A percentile compares a stretch with the other conserved stretches of the same genome.
Evolutionary conservation across 1,140 invertebrate genomes (phyloP).

Genomic region (Anadara kagoshimensis): DNA sequence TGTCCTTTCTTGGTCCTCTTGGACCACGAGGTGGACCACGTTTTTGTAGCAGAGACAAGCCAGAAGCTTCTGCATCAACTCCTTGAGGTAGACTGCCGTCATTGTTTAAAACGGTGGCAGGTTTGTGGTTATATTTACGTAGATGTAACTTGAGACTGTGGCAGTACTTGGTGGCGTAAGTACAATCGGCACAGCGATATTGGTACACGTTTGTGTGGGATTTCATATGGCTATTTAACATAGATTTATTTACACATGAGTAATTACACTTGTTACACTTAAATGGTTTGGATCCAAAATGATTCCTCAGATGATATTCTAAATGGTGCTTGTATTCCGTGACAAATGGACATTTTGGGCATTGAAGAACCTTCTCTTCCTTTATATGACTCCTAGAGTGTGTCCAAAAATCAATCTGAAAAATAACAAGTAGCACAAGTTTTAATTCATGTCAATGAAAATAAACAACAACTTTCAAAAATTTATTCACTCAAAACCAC

Average conservation of each 20-base stretch:
- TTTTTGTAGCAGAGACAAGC: conserved; percentile 64
- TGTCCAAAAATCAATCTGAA: conserved; percentile 89
- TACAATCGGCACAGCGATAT: conserved; percentile 94
- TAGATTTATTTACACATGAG: conserved; percentile 97
- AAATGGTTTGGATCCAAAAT: conserved; percentile 96
- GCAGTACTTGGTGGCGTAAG: conserved; percentile 98
- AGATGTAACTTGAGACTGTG: conserved; percentile 97
- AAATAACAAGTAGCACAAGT: conserved; percentile 16
- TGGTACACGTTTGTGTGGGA: conserved; percentile 98
- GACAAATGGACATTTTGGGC: conserved; percentile 95
- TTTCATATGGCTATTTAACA: conserved; percentile 99
- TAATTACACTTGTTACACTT: conserved; percentile 86
- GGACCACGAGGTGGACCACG: conserved; percentile 70
- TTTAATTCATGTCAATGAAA: too few relatives aligned
- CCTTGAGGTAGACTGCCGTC: conserved; percentile 71
- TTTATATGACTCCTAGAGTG: conserved; percentile 93
- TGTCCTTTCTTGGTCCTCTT: conserved; percentile 67
- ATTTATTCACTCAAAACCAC: too few relatives aligned
- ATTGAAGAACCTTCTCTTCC: conserved; percentile 91
- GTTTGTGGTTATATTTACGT: conserved; percentile 90
- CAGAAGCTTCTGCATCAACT: conserved; percentile 62
- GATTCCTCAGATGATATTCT: conserved; percentile 96
- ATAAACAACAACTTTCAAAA: too few relatives aligned
- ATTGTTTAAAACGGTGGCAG: conserved; percentile 70
- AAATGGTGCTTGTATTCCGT: conserved; percentile 99